Percentiles rank a stretch among this genome's conserved stretches.
phyloP scores from a whole-genome alignment of 1,140 invertebrate genomes.

The Dendroctonus valens region DNA sequence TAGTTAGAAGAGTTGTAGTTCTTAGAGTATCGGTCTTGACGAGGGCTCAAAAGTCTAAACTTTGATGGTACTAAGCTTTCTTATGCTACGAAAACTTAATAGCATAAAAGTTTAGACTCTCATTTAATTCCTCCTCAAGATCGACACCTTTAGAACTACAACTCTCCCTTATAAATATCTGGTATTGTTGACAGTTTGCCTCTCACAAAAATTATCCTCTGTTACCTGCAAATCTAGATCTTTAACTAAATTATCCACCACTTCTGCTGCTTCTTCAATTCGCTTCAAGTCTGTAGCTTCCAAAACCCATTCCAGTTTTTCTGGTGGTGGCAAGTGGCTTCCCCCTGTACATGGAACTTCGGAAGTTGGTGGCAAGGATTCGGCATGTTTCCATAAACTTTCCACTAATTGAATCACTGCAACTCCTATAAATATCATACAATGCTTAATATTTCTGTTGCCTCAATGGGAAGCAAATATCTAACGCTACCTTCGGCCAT shows the following conservation, averaged over 20 bases:
- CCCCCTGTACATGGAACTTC: slow-evolving; percentile 37
- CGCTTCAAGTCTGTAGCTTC: slow-evolving; percentile 63
- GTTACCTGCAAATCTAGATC: slow-evolving; percentile 82
- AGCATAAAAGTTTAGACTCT: no score
- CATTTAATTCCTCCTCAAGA: no score
- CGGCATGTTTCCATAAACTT: slow-evolving; percentile 70
- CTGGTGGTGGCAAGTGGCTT: slow-evolving; percentile 65
- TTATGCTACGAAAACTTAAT: no score
- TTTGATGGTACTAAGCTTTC: no score
- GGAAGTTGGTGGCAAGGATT: slow-evolving; percentile 54
- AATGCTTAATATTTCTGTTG: background rate
- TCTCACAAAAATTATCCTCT: background rate
- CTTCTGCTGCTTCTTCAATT: slow-evolving; percentile 69
- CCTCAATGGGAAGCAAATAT: background rate
- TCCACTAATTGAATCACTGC: slow-evolving; percentile 86
- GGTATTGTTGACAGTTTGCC: no score
- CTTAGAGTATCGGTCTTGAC: no score
- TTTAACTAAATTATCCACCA: slow-evolving; percentile 77
- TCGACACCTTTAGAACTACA: no score
- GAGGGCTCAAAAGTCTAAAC: no score
- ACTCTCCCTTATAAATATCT: background rate
- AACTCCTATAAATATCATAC: slow-evolving; percentile 56
- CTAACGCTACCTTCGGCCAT: slow-evolving; percentile 72
- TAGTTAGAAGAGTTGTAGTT: no score
- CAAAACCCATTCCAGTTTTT: slow-evolving; percentile 83